Base-by-base conservation (phyloP, 2,113 vertebrate genomes). In the Serilophus lunatus region DNA sequence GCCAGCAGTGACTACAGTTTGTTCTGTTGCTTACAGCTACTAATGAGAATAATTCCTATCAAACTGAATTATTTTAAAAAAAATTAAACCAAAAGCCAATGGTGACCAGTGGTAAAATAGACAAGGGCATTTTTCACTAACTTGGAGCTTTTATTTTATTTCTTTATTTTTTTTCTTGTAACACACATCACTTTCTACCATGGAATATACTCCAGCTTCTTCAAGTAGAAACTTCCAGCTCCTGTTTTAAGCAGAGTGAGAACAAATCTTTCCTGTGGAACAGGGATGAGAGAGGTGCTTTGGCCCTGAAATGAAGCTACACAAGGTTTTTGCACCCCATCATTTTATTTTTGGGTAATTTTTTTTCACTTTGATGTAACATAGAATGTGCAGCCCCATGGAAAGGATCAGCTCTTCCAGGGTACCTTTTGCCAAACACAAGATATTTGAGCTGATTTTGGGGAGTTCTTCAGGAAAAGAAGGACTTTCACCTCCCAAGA, bases 21-120 rank as follows among this genome's bases (percentile, higher is more conserved):
- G 98, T 98, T 98, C 97, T 98, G 97, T 98, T 98, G 98, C 98
- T 98, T 98, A 98, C 98, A 98, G 97, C 93, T 97, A 77, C 92
- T 65, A 18, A 66, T 64, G 96, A 91, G 88, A 92, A 23, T 87
- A 81, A 92, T 90, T 96, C 16, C 91, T 96, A 66, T 95, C 70
- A 80, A 84, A 60, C 51, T 71, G 72, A 78, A 93, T 81, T 44
- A 84, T 35, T 82, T 42, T 42, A 1, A 24, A 72, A 60, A 69
- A 78, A 29, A 3, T 4, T 89, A 90, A 69, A 60, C 79, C 82
- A 60, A 71, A 96, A 97, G 97, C 97, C 97, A 97, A 35, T 86
- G 94, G 97, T 97, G 94, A 97, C 97, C 96, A 94, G 88, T 92
- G 61, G 87, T 90, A 96, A 97, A 97, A 86, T 42, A 97, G 97